A percentile compares a stretch with the other conserved stretches of the same genome.
Conservation (phyloP, 2,797 vertebrate genomes). For the Leuciscus waleckii region DNA sequence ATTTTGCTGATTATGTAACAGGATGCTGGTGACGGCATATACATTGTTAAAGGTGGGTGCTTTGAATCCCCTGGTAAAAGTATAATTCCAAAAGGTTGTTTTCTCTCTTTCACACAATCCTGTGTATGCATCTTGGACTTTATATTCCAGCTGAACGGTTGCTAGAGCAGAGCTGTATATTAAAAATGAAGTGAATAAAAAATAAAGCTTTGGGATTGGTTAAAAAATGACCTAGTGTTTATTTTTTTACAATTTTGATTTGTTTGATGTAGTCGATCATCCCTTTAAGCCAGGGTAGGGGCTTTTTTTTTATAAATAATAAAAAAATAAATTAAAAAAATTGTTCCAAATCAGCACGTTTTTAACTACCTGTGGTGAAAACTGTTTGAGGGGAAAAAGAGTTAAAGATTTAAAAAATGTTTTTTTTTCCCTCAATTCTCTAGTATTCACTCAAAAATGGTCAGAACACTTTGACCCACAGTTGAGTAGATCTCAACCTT, state of each 20-base stretch:
- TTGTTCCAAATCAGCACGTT: no score
- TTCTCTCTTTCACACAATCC: slow-evolving; percentile 55
- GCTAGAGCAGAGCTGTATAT: slow-evolving; percentile 76
- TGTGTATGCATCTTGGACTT: slow-evolving; percentile 76
- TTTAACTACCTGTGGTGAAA: no score
- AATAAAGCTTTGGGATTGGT: slow-evolving; percentile 63
- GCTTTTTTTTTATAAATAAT: no score
- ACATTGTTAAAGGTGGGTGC: slow-evolving; percentile 18
- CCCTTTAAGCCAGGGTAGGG: no score
- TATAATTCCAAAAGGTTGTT: slow-evolving; percentile 56
- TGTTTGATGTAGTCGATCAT: neutral
- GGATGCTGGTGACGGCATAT: slow-evolving; percentile 66
- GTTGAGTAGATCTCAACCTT: no score
- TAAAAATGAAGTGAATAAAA: slow-evolving; percentile 62
- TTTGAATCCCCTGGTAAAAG: slow-evolving; percentile 27
- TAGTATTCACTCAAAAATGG: no score
- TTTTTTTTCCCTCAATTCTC: no score
- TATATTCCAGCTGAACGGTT: slow-evolving; percentile 74
- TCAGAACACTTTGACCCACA: no score
- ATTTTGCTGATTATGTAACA: slow-evolving; percentile 74
- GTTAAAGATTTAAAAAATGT: no score
- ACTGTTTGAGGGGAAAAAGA: no score
- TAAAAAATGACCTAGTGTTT: slow-evolving; percentile 46
- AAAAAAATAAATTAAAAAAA: no score
- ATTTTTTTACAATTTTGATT: neutral